These are phyloP conservation scores for Cervus canadensis DNA, from an alignment of 2,113 vertebrate species.

Conservation along the genomic window DNA sequence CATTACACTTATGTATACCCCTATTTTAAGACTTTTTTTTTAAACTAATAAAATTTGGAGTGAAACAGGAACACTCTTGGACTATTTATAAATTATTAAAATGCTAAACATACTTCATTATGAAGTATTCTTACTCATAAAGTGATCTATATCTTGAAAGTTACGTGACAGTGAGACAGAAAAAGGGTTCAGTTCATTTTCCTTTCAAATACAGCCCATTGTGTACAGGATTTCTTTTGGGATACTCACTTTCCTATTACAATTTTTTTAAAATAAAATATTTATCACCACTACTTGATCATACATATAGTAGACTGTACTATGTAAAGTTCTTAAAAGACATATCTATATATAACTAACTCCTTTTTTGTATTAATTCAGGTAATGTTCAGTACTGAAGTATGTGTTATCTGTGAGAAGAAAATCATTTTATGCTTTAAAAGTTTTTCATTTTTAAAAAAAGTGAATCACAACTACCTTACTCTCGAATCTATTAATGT, in stretches of 20 bases:
- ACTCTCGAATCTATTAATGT: not conserved
- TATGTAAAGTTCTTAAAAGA: not conserved
- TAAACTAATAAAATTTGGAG: not conserved
- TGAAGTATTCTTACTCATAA: not conserved
- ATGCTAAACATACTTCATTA: not conserved
- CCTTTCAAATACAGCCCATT: not conserved
- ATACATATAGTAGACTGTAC: not conserved
- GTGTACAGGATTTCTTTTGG: not conserved
- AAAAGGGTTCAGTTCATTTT: not conserved
- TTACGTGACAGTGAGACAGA: not conserved
- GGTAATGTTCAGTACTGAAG: not conserved
- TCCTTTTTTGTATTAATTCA: constrained; percentile 6
- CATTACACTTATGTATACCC: not conserved
- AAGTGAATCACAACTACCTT: not conserved
- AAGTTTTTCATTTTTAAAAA: not conserved
- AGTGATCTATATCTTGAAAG: not conserved
- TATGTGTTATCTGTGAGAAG: not conserved
- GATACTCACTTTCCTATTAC: not conserved
- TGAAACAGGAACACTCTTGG: not conserved
- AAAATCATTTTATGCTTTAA: not conserved
- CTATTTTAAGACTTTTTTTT: not conserved
- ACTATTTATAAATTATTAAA: not conserved
- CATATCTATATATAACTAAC: not conserved
- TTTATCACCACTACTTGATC: not conserved
- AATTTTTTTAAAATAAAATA: not conserved